Conservation (phyloP, 2,113 vertebrate genomes). For the Psilopogon haemacephalus region DNA sequence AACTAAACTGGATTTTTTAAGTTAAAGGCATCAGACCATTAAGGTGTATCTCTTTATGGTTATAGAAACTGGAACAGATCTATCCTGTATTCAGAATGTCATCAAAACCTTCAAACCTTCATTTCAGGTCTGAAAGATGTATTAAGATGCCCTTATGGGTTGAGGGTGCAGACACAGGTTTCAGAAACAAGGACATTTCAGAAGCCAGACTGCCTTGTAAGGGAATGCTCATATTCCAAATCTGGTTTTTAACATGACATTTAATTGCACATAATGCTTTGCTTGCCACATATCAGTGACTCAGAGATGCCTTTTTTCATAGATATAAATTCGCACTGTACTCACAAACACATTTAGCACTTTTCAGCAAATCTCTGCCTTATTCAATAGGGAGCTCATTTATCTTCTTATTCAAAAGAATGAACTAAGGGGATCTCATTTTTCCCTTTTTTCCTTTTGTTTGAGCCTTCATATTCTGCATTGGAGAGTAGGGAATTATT, state of each 20-base stretch:
- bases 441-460: constrained; percentile 17
- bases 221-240: neutral
- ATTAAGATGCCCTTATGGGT: constrained; percentile 66
- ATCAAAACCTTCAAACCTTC: constrained; percentile 69
- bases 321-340: neutral
- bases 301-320: constrained; percentile 4
- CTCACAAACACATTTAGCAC: constrained; percentile 5
- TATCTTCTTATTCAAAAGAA: constrained; percentile 28
- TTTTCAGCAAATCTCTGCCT: constrained; percentile 35
- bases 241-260: neutral
- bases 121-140: constrained; percentile 63
- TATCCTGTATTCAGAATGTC: constrained; percentile 63
- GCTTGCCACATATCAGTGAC: neutral
- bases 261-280: constrained; percentile 15
- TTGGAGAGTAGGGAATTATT: constrained; percentile 3
- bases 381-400: constrained; percentile 39
- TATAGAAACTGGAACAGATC: constrained; percentile 70
- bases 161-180: constrained; percentile 14
- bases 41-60: constrained; percentile 72
- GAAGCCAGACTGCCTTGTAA: neutral
- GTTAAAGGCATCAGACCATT: constrained; percentile 74
- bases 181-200: constrained; percentile 58
- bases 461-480: constrained; percentile 17
- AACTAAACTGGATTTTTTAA: constrained; percentile 73
- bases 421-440: neutral